Percentiles rank a stretch among this genome's conserved stretches.
Conservation (phyloP, 2,888 invertebrate species). For the Ligdia adustata region DNA sequence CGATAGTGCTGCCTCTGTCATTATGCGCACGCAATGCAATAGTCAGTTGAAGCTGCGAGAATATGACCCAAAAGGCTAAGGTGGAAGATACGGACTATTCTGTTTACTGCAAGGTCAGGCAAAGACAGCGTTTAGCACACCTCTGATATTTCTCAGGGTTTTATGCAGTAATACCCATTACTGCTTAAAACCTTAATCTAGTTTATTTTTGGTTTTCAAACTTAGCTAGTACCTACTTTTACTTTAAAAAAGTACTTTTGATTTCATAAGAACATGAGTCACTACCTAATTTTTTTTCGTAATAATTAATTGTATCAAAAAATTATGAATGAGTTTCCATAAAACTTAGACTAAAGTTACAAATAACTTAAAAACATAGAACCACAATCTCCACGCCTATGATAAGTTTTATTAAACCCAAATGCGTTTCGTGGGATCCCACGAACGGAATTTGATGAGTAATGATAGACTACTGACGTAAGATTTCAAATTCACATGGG, state of each 20-base stretch:
- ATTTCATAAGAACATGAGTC: too few relatives aligned
- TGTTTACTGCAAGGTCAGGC: background rate
- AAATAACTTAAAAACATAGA: too few relatives aligned
- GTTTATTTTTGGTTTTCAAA: too few relatives aligned
- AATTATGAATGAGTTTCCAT: too few relatives aligned
- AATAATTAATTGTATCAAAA: too few relatives aligned
- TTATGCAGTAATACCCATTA: background rate
- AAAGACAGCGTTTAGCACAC: too few relatives aligned
- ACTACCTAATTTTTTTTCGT: too few relatives aligned
- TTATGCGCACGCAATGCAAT: slow-evolving; percentile 68
- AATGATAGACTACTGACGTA: slow-evolving; percentile 30
- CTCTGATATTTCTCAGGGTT: background rate
- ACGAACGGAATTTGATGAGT: slow-evolving; percentile 47
- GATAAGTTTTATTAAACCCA: slow-evolving; percentile 40
- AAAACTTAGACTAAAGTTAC: too few relatives aligned
- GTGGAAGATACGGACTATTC: background rate
- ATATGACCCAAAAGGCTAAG: slow-evolving; percentile 1
- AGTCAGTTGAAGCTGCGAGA: slow-evolving; percentile 1
- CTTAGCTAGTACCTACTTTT: too few relatives aligned
- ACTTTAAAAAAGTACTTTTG: too few relatives aligned
- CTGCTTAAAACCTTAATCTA: too few relatives aligned
- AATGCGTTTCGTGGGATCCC: slow-evolving; percentile 34
- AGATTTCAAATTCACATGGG: slow-evolving; percentile 24
- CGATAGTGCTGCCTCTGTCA: slow-evolving; percentile 56
- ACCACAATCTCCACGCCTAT: slow-evolving; percentile 4